Percentiles rank a stretch among this genome's conserved stretches.
phyloP scores from a whole-genome alignment of 1,140 invertebrate species.

The Leptinotarsa lineolata region DNA sequence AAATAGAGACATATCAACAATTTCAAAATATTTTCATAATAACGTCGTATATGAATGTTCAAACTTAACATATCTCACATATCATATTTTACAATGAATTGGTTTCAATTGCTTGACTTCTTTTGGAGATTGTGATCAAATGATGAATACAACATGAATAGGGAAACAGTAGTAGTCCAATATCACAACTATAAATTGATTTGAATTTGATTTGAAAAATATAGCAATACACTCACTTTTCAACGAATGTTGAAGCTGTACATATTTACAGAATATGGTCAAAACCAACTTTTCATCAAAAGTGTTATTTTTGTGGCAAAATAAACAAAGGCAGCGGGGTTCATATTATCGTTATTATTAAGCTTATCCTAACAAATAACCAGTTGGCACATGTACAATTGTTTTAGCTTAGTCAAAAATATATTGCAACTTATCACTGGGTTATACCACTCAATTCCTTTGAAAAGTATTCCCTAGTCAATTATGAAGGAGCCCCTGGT shows the following conservation, averaged over 20 bases:
- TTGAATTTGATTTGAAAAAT: neutral
- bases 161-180: too few relatives aligned
- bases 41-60: neutral
- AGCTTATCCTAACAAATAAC: neutral
- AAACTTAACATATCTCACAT: constrained; percentile 1
- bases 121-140: too few relatives aligned
- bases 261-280: neutral
- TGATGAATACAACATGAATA: too few relatives aligned
- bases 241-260: neutral
- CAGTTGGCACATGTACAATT: constrained; percentile 45
- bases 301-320: neutral
- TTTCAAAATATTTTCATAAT: constrained; percentile 4
- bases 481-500: constrained; percentile 59
- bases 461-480: neutral
- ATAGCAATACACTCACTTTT: neutral
- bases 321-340: neutral
- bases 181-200: too few relatives aligned
- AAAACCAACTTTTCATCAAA: neutral
- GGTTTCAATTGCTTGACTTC: too few relatives aligned
- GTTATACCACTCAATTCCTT: constrained; percentile 21
- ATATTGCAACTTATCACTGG: constrained; percentile 52
- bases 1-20: neutral
- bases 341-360: neutral
- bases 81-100: neutral
- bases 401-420: constrained; percentile 41